These are phyloP conservation scores for Premnoplex brunnescens DNA, from an alignment of 2,797 vertebrate species.

Conservation along the genomic window DNA sequence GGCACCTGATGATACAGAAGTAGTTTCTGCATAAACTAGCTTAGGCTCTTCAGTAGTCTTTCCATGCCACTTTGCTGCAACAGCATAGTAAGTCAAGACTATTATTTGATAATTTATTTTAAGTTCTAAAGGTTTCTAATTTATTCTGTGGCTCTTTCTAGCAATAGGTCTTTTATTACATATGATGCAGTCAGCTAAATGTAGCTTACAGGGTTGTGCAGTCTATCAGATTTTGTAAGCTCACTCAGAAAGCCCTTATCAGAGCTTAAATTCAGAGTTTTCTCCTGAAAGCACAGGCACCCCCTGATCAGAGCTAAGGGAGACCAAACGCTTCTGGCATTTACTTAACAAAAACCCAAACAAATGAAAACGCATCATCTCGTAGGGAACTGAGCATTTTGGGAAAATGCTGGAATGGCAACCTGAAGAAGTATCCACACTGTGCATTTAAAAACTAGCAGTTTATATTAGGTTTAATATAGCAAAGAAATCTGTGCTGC, in stretches of 20 bases:
- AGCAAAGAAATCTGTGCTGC: conserved; percentile 49
- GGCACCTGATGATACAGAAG: neutral
- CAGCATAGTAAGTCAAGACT: neutral
- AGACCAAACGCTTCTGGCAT: neutral
- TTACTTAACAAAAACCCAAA: neutral
- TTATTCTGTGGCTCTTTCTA: neutral
- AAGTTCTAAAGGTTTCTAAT: neutral
- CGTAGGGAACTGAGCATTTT: neutral
- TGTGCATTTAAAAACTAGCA: neutral
- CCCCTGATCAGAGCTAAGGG: neutral
- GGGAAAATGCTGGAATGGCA: neutral
- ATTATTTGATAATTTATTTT: neutral
- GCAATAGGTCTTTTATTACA: neutral
- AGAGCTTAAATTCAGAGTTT: neutral
- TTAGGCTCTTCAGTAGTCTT: neutral
- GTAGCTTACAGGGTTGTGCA: neutral
- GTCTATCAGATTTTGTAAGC: neutral
- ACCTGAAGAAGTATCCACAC: neutral
- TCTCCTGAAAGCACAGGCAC: neutral
- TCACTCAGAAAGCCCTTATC: neutral
- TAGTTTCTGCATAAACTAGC: neutral
- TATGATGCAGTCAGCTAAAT: neutral
- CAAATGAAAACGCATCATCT: neutral
- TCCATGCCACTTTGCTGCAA: neutral
- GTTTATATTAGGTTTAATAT: conserved; percentile 31